These are phyloP conservation scores for Hybognathus amarus DNA, from an alignment of 2,797 vertebrate species.

Conservation along the genomic window DNA sequence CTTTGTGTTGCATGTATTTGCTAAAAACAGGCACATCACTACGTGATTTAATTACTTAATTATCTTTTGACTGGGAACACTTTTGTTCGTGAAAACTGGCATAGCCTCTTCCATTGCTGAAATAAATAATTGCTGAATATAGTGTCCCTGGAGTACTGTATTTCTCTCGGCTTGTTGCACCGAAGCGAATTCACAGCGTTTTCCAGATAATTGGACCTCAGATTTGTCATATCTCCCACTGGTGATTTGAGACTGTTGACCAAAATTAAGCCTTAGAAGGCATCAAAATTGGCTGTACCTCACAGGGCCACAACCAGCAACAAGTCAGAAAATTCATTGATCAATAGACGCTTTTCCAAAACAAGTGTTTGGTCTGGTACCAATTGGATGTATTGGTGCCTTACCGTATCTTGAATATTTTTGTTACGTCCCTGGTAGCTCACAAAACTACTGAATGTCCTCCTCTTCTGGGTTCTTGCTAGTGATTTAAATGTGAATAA, in stretches of 20 bases:
- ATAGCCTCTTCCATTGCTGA: not conserved
- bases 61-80: conserved; percentile 40
- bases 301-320: not conserved
- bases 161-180: conserved; percentile 28
- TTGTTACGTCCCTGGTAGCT: not conserved
- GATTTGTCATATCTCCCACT: conserved; percentile 35
- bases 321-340: not conserved
- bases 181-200: conserved; percentile 15
- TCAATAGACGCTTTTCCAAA: not conserved
- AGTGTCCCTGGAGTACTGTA: conserved; percentile 20
- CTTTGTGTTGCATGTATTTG: conserved; percentile 38
- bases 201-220: conserved; percentile 42
- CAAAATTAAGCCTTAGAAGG: conserved; percentile 9
- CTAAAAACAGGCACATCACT: conserved; percentile 38
- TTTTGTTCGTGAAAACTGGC: conserved; percentile 43
- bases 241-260: conserved; percentile 35
- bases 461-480: not conserved
- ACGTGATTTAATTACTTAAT: conserved; percentile 51
- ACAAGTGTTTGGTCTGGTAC: not conserved
- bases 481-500: not conserved
- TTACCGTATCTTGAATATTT: not conserved
- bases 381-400: not conserved
- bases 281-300: not conserved
- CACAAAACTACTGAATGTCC: not conserved
- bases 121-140: conserved; percentile 37